A percentile compares a stretch with the other conserved stretches of the same genome.
Evolutionary conservation across 2,888 invertebrate genomes (phyloP).

Genomic region (Notocelia uddmanniana): DNA sequence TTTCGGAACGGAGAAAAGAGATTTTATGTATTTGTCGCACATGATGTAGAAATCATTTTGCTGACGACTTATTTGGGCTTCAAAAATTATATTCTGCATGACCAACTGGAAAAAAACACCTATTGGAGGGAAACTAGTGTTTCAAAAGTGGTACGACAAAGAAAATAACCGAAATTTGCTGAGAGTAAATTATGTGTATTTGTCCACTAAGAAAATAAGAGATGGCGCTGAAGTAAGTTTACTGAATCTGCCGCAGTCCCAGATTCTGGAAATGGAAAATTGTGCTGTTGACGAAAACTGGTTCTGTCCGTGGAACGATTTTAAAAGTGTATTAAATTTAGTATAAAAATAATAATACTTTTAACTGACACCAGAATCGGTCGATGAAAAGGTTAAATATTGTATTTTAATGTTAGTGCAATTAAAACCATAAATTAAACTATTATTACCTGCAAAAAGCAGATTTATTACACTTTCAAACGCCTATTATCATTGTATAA

Average conservation of each 20-base stretch:
- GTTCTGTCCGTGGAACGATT: slow-evolving; percentile 65
- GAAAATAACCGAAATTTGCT: slow-evolving; percentile 55
- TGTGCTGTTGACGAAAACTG: slow-evolving; percentile 60
- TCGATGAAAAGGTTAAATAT: too few relatives aligned
- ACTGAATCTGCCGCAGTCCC: slow-evolving; percentile 60
- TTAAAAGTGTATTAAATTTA: slow-evolving; percentile 51
- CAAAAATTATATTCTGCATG: slow-evolving; percentile 58
- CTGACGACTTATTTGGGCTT: slow-evolving; percentile 62
- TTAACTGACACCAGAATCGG: too few relatives aligned
- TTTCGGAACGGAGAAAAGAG: slow-evolving; percentile 54
- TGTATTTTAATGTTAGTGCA: too few relatives aligned
- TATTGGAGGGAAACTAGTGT: slow-evolving; percentile 72
- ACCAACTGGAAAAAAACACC: slow-evolving; percentile 68
- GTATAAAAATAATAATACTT: not conserved
- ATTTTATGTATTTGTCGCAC: slow-evolving; percentile 67
- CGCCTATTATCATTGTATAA: not conserved
- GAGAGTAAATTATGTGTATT: slow-evolving; percentile 71
- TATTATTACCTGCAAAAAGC: slow-evolving; percentile 15
- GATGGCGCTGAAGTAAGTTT: slow-evolving; percentile 55
- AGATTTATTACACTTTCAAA: slow-evolving; percentile 1
- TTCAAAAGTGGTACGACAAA: slow-evolving; percentile 70
- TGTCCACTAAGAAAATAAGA: slow-evolving; percentile 62
- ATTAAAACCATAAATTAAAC: too few relatives aligned
- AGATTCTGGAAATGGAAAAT: slow-evolving; percentile 59
- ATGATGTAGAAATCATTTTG: slow-evolving; percentile 70